Base-by-base conservation (phyloP, 2,888 invertebrate species). In the Smittia aterrima region DNA sequence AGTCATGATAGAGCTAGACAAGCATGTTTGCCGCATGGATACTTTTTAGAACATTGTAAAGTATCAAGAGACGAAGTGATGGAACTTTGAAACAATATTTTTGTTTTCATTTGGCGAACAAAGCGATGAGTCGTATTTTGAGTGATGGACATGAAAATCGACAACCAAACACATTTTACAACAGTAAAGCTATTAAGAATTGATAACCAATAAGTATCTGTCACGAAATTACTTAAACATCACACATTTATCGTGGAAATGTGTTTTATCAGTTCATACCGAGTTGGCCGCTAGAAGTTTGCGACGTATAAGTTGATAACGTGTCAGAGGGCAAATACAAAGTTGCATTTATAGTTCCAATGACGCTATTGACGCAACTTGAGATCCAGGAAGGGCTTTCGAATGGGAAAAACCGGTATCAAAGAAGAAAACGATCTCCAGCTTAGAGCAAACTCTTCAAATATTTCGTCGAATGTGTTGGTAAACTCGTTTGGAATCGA, bases 401-500 rank as follows among this genome's bases (percentile, higher is more conserved):
- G 32, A n/a, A n/a, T n/a, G n/a, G 32, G 32, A 9, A 32, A 32
- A 47, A 47, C 47, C 47, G 47, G 47, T 47, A 47, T 16, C 9
- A 47, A 47, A 47, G 47, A 47, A 47, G 13, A 47, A 47, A n/a
- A n/a, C 47, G 32, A 32, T 32, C 32, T 32, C 3, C 9, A 32
- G 32, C 9, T 32, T 9, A 32, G 32, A 47, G 47, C 16, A 47
- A 47, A 47, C 16, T 47, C 2, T n/a, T 16, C 47, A n/a, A 11
- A 38, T 11, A 38, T 38, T 11, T 4, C 16, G 32, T 32, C 32
- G 47, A n/a, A 16, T 47, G 20, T 58, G 58, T 58, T 58, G 58
- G 58, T 58, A 58, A 58, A 58, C 58, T 58, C 22, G 58, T 58
- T 58, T 58, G n/a, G 22, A 58, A 22, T 7, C 18, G 18, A 11